Evolutionary conservation across 1,140 invertebrate genomes (phyloP), one percentile per base, ranked within the genome.

Genomic region (Drosophila kikkawai): DNA sequence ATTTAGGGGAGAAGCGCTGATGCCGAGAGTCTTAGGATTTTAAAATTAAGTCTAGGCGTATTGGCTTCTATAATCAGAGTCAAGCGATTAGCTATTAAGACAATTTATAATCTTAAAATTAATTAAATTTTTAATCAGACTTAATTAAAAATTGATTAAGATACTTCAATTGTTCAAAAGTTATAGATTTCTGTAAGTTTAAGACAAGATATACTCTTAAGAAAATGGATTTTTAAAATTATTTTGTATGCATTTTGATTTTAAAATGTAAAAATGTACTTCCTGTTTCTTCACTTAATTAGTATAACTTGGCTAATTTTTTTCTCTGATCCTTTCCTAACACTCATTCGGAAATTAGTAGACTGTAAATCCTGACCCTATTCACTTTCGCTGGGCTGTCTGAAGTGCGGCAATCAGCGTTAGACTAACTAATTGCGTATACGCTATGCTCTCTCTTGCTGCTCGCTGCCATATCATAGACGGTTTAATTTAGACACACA

Each of bases 401-500:
- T n/a, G 63, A 7, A 64, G 71, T 69, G 55, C 42, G 59, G 61
- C 55, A 88, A 80, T 71, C 69, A 79, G 39, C 84, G 75, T 87
- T 90, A 81, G 84, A 78, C 80, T 81, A 79, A 79, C 76, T 79
- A 90, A 88, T 88, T 88, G 78, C 80, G 66, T 81, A 81, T 79
- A 75, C 56, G 79, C 81, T 58, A 75, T 78, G 60, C 59, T 75
- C 73, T 29, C 48, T 45, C 44, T 75, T 22, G 22, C 22, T 22
- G 22, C 73, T 65, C 71, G 13, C 22, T 85, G 79, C 57, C 42
- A 55, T 66, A 81, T 79, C 60, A 82, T 74, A 80, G 80, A 55
- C 68, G 60, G 76, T 74, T 80, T 80, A 88, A 84, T 84, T 77
- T 83, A 77, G 67, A 65, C 61, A 42, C 51, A 51, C 56, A 59